Percentiles rank a stretch among this genome's conserved stretches.
phyloP scores from a whole-genome alignment of 1,140 invertebrate species.

The Euura saliciscinereae region DNA sequence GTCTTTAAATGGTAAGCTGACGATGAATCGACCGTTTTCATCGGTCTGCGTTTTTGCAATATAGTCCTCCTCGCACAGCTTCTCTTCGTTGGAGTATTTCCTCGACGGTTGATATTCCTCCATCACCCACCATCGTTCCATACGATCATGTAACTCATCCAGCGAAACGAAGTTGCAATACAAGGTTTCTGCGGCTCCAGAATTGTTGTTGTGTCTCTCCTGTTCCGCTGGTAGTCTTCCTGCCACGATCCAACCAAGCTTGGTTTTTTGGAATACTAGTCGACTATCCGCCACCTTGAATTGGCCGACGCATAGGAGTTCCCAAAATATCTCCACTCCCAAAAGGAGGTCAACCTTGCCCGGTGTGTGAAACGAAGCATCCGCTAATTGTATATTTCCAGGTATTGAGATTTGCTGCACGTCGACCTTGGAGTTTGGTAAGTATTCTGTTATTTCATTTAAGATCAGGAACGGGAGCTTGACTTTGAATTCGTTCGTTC shows the following conservation, averaged over 20 bases:
- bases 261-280: constrained; percentile 20
- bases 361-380: background rate
- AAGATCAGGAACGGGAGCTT: background rate
- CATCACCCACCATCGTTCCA: constrained; percentile 12
- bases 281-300: constrained; percentile 7
- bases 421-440: background rate
- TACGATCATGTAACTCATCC: constrained; percentile 10
- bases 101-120: background rate
- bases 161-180: background rate
- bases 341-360: constrained; percentile 4
- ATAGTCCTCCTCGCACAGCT: too few species aligned
- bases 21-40: background rate
- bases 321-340: constrained; percentile 16
- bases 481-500: background rate
- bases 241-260: constrained; percentile 19
- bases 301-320: constrained; percentile 8
- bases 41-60: background rate
- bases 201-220: background rate
- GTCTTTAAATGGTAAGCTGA: background rate
- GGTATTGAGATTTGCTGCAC: background rate
- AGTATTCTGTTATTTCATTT: background rate
- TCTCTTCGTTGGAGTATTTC: background rate
- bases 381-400: background rate
- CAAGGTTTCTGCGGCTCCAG: background rate
- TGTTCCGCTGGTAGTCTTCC: constrained; percentile 13